A percentile compares a stretch with the other conserved stretches of the same genome.
These are phyloP conservation scores for Chaenodraco wilsoni DNA, from an alignment of 2,797 vertebrate genomes.

Conservation along the genomic window DNA sequence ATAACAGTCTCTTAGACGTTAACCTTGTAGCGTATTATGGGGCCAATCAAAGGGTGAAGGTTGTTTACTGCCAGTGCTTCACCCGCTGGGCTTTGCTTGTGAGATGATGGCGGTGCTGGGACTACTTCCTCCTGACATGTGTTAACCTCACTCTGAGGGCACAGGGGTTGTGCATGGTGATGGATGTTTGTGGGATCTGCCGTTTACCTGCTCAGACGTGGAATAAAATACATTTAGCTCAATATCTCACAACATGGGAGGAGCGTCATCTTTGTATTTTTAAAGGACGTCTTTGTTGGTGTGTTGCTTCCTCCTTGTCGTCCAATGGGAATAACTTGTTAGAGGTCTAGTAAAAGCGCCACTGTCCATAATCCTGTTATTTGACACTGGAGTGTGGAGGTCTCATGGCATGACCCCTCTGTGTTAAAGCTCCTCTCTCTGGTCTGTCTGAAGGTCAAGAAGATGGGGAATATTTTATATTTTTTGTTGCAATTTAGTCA, in stretches of 20 bases:
- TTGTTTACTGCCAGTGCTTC: neutral
- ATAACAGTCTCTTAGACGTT: conserved; percentile 6
- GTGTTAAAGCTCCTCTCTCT: neutral
- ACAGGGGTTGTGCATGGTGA: conserved; percentile 8
- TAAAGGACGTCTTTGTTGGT: neutral
- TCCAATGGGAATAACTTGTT: neutral
- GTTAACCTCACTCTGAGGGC: conserved; percentile 25
- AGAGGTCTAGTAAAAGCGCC: neutral
- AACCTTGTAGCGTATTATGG: neutral
- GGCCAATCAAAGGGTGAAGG: neutral
- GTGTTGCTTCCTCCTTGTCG: neutral
- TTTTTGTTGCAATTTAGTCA: neutral
- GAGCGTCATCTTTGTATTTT: neutral
- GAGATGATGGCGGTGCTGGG: conserved; percentile 4
- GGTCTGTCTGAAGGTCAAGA: neutral
- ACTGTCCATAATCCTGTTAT: neutral
- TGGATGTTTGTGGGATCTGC: conserved; percentile 21
- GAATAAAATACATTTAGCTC: neutral
- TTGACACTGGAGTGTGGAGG: neutral
- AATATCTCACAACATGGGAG: neutral
- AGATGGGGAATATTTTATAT: neutral
- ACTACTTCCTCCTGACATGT: conserved; percentile 19
- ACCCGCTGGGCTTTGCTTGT: conserved; percentile 4
- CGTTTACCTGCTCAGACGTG: conserved; percentile 6
- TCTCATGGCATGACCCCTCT: neutral